A percentile compares a stretch with the other conserved stretches of the same genome.
phyloP scores from a whole-genome alignment of 2,888 invertebrate genomes.

The Spialia ferax region DNA sequence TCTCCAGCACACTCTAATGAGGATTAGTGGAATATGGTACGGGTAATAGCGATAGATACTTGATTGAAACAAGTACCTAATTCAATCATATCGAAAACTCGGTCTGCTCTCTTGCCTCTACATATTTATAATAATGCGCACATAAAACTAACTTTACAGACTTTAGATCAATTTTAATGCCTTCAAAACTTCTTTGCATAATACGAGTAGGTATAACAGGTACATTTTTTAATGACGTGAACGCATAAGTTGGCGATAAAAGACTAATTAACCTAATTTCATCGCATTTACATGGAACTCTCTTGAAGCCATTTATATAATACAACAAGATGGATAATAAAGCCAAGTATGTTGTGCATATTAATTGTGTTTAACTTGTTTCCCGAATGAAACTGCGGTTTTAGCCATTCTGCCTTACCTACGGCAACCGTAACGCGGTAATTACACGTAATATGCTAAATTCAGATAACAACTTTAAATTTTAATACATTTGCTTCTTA shows the following conservation, averaged over 20 bases:
- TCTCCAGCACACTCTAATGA: too few species aligned
- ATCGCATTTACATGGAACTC: neutral
- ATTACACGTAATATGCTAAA: conserved; percentile 9
- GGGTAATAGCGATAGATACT: too few species aligned
- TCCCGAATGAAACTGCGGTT: conserved; percentile 36
- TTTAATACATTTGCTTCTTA: neutral
- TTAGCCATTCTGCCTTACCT: conserved; percentile 12
- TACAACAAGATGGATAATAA: neutral
- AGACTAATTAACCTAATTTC: neutral
- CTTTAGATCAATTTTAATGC: neutral
- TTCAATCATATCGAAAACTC: too few species aligned
- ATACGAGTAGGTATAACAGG: neutral
- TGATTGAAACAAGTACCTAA: too few species aligned
- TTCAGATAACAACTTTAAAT: conserved; percentile 10
- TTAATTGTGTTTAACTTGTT: conserved; percentile 56
- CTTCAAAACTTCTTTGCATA: neutral
- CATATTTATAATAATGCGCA: too few species aligned
- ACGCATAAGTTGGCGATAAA: neutral
- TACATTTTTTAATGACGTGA: too few species aligned
- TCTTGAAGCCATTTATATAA: neutral
- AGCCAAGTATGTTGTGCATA: conserved; percentile 50
- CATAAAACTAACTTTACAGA: neutral
- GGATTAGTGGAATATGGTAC: too few species aligned
- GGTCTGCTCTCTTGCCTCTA: too few species aligned
- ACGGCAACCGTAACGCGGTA: neutral